Conservation (phyloP, 2,888 invertebrate genomes). For the Drosophila falleni region DNA sequence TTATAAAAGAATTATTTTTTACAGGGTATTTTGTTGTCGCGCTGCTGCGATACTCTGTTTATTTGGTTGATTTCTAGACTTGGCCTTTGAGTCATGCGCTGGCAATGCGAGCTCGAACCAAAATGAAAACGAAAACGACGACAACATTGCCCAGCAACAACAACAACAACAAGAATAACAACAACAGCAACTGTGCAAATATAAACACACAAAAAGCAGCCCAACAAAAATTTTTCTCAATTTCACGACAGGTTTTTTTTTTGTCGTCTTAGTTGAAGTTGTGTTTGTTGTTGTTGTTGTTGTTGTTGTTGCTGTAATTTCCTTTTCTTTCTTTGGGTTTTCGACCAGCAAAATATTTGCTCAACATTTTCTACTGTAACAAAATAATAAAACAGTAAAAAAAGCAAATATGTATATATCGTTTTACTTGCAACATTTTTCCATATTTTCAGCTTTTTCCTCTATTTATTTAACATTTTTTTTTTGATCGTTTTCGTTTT, state of each 20-base stretch:
- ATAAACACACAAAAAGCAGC: conserved; percentile 48
- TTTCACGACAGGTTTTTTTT: conserved; percentile 71
- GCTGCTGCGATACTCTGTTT: not conserved
- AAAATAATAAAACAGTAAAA: conserved; percentile 39
- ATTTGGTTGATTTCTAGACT: conserved; percentile 29
- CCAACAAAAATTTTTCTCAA: conserved; percentile 63
- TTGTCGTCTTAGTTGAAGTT: not conserved
- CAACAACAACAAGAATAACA: conserved; percentile 38
- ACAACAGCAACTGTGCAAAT: conserved; percentile 67
- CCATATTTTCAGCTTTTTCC: conserved; percentile 13
- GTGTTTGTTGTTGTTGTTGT: conserved; percentile 15
- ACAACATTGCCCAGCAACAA: conserved; percentile 60
- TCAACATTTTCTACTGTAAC: conserved; percentile 76
- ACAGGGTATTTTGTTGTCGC: conserved; percentile 8
- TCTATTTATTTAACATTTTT: not conserved
- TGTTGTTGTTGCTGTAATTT: conserved; percentile 40
- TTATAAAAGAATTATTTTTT: not conserved
- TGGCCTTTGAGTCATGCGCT: conserved; percentile 63
- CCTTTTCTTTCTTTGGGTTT: conserved; percentile 46
- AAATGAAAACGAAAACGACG: conserved; percentile 67
- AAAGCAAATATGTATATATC: conserved; percentile 12
- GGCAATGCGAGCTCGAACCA: conserved; percentile 56
- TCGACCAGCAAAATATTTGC: conserved; percentile 69
- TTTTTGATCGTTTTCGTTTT: not conserved
- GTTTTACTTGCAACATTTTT: conserved; percentile 22